Evolutionary conservation across 1,140 invertebrate genomes (phyloP).

Genomic region (Brachionus koreanus): DNA sequence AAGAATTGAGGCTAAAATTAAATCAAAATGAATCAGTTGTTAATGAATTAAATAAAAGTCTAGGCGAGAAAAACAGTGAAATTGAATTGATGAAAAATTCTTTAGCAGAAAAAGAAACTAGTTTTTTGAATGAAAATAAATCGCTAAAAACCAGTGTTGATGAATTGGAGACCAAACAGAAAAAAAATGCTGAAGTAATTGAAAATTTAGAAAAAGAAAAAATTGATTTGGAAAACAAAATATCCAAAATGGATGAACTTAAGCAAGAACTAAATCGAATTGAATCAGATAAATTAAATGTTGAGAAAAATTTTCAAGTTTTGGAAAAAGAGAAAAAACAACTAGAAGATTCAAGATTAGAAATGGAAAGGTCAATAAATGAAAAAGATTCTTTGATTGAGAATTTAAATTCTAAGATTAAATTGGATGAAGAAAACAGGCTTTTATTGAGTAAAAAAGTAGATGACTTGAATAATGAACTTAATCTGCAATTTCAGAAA

Average conservation of each 20-base stretch:
- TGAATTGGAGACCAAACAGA: neutral
- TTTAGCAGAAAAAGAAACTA: neutral
- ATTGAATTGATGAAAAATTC: neutral
- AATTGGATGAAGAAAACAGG: neutral
- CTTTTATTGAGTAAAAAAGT: neutral
- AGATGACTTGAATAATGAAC: conserved; percentile 14
- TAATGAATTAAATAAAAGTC: neutral
- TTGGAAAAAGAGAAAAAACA: neutral
- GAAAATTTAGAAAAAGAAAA: neutral
- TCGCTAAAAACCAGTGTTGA: neutral
- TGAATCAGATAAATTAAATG: neutral
- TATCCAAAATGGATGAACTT: neutral
- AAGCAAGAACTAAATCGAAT: neutral
- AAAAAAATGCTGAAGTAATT: neutral
- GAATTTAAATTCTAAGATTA: neutral
- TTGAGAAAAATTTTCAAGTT: neutral
- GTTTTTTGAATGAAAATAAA: neutral
- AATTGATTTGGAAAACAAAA: neutral
- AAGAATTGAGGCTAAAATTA: neutral
- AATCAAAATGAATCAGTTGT: neutral
- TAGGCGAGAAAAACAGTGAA: neutral
- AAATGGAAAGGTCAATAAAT: neutral
- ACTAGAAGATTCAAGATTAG: neutral
- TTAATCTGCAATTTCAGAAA: conserved; percentile 10
- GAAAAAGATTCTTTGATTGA: neutral